Conservation (phyloP, 2,113 vertebrate genomes). For the Poicephalus gulielmi region DNA sequence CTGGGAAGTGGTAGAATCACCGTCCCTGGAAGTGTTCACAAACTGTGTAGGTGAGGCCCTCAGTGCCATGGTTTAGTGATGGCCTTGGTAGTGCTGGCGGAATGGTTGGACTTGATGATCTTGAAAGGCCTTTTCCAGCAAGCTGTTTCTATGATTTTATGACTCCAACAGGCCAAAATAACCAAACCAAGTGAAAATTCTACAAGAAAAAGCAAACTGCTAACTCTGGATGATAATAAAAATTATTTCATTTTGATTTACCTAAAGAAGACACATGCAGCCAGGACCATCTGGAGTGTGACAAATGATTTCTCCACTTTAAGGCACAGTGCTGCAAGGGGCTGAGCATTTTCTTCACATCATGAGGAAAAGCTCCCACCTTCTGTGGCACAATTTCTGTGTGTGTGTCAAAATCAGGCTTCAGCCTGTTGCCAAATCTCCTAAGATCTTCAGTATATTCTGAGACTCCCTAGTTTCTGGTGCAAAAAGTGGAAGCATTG, state of each 20-base stretch:
- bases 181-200: not conserved
- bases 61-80: not conserved
- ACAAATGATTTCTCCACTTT: not conserved
- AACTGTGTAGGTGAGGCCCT: not conserved
- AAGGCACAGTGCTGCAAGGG: not conserved
- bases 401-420: not conserved
- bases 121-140: not conserved
- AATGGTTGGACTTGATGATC: not conserved
- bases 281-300: not conserved
- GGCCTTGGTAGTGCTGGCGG: not conserved
- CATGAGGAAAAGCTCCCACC: not conserved
- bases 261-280: not conserved
- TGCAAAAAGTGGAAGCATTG: not conserved
- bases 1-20: not conserved
- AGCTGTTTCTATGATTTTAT: not conserved
- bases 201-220: not conserved
- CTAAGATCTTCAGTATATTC: not conserved
- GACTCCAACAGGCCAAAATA: not conserved
- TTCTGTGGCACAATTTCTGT: not conserved
- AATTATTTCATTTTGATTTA: constrained; percentile 11
- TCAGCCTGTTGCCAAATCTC: not conserved
- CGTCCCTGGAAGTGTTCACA: not conserved
- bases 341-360: not conserved
- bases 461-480: not conserved
- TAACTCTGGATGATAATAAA: not conserved